A percentile compares a stretch with the other conserved stretches of the same genome.
phyloP scores from a whole-genome alignment of 2,888 invertebrate genomes.

The Lasioglossum lativentre region DNA sequence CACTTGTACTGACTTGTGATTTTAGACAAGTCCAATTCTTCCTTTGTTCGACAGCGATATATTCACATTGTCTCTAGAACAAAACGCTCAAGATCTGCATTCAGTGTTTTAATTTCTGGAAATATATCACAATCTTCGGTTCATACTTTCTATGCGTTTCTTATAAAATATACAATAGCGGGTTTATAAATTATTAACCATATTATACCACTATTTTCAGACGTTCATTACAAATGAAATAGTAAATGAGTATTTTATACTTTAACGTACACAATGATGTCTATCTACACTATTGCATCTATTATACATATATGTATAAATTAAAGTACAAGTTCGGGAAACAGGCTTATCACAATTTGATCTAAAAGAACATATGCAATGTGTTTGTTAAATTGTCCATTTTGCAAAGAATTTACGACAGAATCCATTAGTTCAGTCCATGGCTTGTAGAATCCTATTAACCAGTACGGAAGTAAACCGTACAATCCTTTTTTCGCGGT shows the following conservation, averaged over 20 bases:
- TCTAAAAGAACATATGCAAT: conserved; percentile 93
- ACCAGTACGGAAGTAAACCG: conserved; percentile 79
- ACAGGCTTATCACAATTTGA: conserved; percentile 90
- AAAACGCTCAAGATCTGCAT: neutral
- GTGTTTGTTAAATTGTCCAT: conserved; percentile 87
- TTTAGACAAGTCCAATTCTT: no score
- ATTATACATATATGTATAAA: neutral
- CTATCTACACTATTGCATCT: neutral
- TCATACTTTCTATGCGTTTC: neutral
- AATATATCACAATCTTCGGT: neutral
- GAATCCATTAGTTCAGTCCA: conserved; percentile 80
- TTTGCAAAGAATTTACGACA: conserved; percentile 84
- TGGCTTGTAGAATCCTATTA: conserved; percentile 74
- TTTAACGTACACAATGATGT: neutral
- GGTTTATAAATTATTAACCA: neutral
- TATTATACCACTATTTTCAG: neutral
- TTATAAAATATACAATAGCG: neutral
- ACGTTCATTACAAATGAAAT: neutral
- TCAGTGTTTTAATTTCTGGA: neutral
- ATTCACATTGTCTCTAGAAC: neutral
- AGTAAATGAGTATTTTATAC: neutral
- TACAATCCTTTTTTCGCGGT: conserved; percentile 78
- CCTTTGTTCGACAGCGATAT: neutral
- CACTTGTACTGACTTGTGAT: no score
- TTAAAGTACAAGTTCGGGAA: conserved; percentile 87